These are phyloP conservation scores for Laticauda laticaudata DNA, from an alignment of 2,113 vertebrate genomes.

Conservation along the genomic window DNA sequence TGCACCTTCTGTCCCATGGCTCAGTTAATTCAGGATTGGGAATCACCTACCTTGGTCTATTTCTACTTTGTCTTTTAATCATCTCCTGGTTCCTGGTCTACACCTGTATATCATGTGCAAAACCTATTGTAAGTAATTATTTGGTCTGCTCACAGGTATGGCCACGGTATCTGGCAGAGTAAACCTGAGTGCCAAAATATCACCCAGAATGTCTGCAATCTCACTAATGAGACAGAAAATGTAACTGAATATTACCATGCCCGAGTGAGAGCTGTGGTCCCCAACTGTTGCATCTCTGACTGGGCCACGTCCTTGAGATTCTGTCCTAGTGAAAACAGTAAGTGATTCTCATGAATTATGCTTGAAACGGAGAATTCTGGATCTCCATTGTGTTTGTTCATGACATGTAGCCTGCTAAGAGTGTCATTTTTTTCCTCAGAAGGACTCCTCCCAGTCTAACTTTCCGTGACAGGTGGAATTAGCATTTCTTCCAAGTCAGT, in stretches of 20 bases:
- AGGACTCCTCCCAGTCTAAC: not conserved
- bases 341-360: slow-evolving; percentile 23
- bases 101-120: not conserved
- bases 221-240: slow-evolving; percentile 63
- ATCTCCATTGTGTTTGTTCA: not conserved
- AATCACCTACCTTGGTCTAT: not conserved
- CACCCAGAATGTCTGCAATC: slow-evolving; percentile 65
- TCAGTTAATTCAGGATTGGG: not conserved
- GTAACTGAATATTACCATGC: slow-evolving; percentile 58
- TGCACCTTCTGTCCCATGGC: not conserved
- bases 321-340: slow-evolving; percentile 64
- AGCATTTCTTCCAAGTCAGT: not conserved
- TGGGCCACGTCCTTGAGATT: slow-evolving; percentile 63
- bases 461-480: not conserved
- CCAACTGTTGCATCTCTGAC: not conserved
- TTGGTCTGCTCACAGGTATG: slow-evolving; percentile 64
- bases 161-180: slow-evolving; percentile 58
- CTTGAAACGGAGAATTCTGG: not conserved
- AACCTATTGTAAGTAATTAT: not conserved
- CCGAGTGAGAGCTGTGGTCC: slow-evolving; percentile 49
- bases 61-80: not conserved
- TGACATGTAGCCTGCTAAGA: not conserved
- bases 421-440: not conserved
- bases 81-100: not conserved
- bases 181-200: slow-evolving; percentile 69